Percentiles rank a stretch among this genome's conserved stretches.
Evolutionary conservation across 2,888 invertebrate species (phyloP).

Genomic region (Biston stratarius): DNA sequence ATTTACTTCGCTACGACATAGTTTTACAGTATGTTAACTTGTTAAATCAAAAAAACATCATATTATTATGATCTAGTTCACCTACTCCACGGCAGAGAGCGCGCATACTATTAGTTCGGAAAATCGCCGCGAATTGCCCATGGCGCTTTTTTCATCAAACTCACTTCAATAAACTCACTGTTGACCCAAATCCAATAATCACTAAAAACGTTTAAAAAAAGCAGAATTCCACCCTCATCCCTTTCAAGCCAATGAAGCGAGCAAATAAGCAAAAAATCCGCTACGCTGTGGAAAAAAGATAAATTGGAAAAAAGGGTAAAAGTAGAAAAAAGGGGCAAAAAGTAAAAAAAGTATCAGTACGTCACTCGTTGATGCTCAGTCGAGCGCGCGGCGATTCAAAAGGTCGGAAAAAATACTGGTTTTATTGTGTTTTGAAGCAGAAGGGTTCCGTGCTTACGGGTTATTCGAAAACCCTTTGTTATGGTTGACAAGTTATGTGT

Average conservation of each 20-base stretch:
- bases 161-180: constrained; percentile 38
- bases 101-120: constrained; percentile 52
- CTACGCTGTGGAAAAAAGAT: constrained; percentile 80
- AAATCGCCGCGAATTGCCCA: constrained; percentile 37
- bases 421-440: constrained; percentile 43
- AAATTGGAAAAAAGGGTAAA: constrained; percentile 71
- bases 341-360: constrained; percentile 56
- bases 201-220: constrained; percentile 58
- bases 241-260: constrained; percentile 85
- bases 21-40: no score
- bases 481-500: no score
- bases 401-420: constrained; percentile 71
- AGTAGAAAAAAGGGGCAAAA: constrained; percentile 51
- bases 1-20: no score
- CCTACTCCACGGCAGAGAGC: constrained; percentile 54
- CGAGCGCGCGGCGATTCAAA: constrained; percentile 74
- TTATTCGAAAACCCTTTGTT: not conserved
- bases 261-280: constrained; percentile 85
- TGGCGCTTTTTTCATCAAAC: constrained; percentile 51
- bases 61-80: constrained; percentile 17
- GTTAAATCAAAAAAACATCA: no score
- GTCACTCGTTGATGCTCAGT: constrained; percentile 75
- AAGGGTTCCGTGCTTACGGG: constrained; percentile 57
- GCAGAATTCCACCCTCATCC: constrained; percentile 76
- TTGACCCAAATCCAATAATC: constrained; percentile 74